Evolutionary conservation across 2,888 invertebrate genomes (phyloP).

Genomic region (Cepaea hortensis): DNA sequence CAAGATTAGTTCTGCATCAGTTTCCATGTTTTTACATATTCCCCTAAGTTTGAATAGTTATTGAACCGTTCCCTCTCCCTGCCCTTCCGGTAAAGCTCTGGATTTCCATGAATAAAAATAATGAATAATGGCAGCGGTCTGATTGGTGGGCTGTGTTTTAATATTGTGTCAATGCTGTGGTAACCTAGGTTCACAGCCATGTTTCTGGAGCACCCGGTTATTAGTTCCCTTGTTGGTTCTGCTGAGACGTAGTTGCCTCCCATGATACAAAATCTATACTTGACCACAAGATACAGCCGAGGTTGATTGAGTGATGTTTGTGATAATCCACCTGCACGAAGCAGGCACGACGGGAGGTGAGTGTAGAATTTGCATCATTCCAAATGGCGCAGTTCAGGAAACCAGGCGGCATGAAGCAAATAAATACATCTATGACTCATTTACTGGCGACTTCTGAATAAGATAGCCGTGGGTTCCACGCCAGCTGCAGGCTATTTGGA

Average conservation of each 20-base stretch:
- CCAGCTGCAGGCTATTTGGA: no score
- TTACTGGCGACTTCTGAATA: no score
- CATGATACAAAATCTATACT: not conserved
- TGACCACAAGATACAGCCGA: not conserved
- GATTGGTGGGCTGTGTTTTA: not conserved
- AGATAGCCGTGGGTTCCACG: no score
- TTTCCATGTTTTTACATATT: not conserved
- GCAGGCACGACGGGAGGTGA: not conserved
- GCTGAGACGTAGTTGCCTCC: not conserved
- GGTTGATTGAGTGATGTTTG: not conserved
- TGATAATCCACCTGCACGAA: not conserved
- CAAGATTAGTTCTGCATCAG: not conserved
- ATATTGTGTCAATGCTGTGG: not conserved
- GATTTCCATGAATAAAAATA: not conserved
- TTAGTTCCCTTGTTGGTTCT: slow-evolving; percentile 14
- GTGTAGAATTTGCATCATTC: not conserved
- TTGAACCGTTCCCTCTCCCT: no score
- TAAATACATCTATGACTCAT: no score
- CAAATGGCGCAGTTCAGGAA: not conserved
- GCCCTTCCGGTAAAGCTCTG: not conserved
- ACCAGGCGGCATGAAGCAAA: no score
- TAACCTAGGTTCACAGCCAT: not conserved
- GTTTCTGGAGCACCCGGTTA: slow-evolving; percentile 8
- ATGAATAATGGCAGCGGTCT: not conserved
- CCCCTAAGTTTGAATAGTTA: no score